phyloP scores from a whole-genome alignment of 2,113 vertebrate species.

The Galbula dea region DNA sequence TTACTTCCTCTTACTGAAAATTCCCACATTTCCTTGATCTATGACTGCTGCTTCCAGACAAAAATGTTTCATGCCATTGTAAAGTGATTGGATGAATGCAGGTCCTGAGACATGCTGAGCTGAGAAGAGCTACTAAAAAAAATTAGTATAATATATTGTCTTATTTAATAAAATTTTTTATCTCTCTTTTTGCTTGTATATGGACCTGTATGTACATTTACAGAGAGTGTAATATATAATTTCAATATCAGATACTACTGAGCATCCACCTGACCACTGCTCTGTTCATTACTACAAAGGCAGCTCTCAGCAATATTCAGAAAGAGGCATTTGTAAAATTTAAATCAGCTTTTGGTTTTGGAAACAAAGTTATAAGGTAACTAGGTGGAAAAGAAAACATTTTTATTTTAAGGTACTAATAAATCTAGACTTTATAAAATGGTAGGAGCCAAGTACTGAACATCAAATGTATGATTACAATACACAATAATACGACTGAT shows the following conservation, averaged over 20 bases:
- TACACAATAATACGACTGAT: not conserved
- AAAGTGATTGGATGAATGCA: not conserved
- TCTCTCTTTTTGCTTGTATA: not conserved
- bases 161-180: not conserved
- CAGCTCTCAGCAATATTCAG: not conserved
- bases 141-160: not conserved
- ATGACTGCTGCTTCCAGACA: not conserved
- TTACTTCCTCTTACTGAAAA: not conserved
- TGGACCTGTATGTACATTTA: not conserved
- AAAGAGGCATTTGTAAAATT: not conserved
- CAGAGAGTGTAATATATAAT: not conserved
- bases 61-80: not conserved
- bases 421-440: not conserved
- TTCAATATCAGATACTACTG: not conserved
- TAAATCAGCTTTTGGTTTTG: not conserved
- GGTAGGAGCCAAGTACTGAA: not conserved
- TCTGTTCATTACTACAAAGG: not conserved
- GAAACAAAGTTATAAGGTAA: not conserved
- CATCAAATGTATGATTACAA: not conserved
- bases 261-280: not conserved
- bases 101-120: accelerated
- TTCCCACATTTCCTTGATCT: not conserved
- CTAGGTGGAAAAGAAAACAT: not conserved
- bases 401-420: not conserved
- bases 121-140: not conserved